Conservation (phyloP, 2,113 vertebrate species). For the Scatophagus argus region DNA sequence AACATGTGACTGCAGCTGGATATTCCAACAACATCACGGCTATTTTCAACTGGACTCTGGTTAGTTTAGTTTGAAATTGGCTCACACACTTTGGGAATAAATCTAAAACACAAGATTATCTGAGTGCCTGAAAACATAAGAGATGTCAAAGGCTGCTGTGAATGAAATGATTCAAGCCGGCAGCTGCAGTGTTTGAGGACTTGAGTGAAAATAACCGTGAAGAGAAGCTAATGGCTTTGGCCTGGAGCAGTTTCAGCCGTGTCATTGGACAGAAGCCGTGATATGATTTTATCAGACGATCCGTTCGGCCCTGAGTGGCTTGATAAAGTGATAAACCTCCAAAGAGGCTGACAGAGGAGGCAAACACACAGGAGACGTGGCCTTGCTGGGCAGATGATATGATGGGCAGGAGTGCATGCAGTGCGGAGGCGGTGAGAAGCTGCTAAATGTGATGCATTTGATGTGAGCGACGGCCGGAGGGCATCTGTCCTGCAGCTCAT, state of each 20-base stretch:
- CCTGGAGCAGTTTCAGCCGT: slow-evolving; percentile 25
- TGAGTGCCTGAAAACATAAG: neutral
- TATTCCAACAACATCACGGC: neutral
- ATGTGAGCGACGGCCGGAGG: slow-evolving; percentile 30
- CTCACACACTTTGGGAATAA: neutral
- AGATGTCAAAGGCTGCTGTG: neutral
- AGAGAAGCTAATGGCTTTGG: slow-evolving; percentile 43
- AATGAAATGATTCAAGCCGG: slow-evolving; percentile 13
- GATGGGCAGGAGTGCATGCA: slow-evolving; percentile 29
- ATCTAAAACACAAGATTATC: neutral
- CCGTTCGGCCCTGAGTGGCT: slow-evolving; percentile 19
- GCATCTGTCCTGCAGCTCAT: slow-evolving; percentile 17
- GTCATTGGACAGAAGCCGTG: slow-evolving; percentile 37
- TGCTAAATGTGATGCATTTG: slow-evolving; percentile 34
- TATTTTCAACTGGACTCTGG: neutral
- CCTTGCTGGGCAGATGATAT: slow-evolving; percentile 38
- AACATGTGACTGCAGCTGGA: neutral
- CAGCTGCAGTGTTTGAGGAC: neutral
- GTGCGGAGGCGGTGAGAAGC: slow-evolving; percentile 6
- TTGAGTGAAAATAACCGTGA: slow-evolving; percentile 31
- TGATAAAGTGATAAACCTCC: slow-evolving; percentile 36
- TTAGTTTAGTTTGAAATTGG: neutral
- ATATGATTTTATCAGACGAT: slow-evolving; percentile 49
- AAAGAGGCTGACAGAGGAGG: slow-evolving; percentile 35
- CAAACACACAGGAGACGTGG: slow-evolving; percentile 27